Base-by-base conservation (phyloP, 2,113 vertebrate species). In the Orycteropus afer region DNA sequence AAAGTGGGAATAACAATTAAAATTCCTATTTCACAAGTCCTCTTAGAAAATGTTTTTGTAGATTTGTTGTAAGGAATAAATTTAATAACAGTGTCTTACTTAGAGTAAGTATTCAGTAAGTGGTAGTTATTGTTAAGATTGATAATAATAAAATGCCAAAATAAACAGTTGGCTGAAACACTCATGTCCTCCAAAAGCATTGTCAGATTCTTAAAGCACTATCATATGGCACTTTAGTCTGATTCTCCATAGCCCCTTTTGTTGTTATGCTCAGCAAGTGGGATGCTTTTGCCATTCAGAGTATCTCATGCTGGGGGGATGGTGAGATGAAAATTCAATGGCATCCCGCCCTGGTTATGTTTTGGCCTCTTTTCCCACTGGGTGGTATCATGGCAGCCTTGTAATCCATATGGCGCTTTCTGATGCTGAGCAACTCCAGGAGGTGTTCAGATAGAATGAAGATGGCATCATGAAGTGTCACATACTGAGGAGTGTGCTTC, bases 1-100 rank as follows among this genome's bases (percentile, higher is more conserved):
- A 82, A 96, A 97, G 89, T 76, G 78, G 82, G 69, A 20, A 23
- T 71, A 23, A 74, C 27, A 79, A 22, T 77, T 53, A 69, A n/a
- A 77, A 37, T 18, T 29, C 2, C 65, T 65, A 1, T 10, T 29
- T 86, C 25, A 40, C 3, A 85, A 73, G 67, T 77, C 42, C 17
- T 51, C 40, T 84, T 55, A 37, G 15, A 69, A 12, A 2, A 4
- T 73, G 57, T 90, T 77, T 27, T 73, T 78, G 27, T 59, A 45
- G 32, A 53, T 69, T 69, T 95, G 18, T 76, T 63, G 7, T 91
- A 77, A 57, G 42, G 67, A 80, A 71, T 40, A 71, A 27, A 45
- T 71, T 47, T 90, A 59, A 92, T 45, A 86, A 59, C 42, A 42
- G 14, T 59, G 51, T 55, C 63, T 92, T 20, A 20, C 49, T 29